Percentiles rank a stretch among this genome's conserved stretches.
Conservation (phyloP, 2,888 invertebrate species). For the Myathropa florea region DNA sequence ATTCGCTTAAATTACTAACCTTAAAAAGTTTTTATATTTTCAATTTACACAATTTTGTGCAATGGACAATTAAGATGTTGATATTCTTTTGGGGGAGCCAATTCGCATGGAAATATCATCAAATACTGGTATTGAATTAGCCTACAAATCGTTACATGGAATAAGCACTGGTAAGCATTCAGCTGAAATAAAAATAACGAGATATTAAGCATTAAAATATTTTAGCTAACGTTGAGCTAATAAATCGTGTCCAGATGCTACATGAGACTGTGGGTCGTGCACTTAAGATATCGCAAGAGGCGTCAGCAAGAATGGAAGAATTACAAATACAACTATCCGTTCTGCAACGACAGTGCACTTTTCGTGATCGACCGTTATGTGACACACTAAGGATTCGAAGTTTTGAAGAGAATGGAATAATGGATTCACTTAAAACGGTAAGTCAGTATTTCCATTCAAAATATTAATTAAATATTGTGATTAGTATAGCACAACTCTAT, state of each 20-base stretch:
- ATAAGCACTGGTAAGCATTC: slow-evolving; percentile 85
- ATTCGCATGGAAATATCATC: slow-evolving; percentile 87
- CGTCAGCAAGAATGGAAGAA: slow-evolving; percentile 80
- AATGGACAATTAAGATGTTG: slow-evolving; percentile 82
- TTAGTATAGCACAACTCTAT: no score
- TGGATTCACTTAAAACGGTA: slow-evolving; percentile 80
- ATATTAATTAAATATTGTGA: slow-evolving; percentile 18
- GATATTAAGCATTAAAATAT: neutral
- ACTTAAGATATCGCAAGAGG: slow-evolving; percentile 80
- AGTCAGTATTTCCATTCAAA: slow-evolving; percentile 62
- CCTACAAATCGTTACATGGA: slow-evolving; percentile 86
- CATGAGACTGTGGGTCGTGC: slow-evolving; percentile 80
- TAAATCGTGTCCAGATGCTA: slow-evolving; percentile 80
- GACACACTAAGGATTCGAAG: slow-evolving; percentile 88
- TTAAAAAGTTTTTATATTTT: no score
- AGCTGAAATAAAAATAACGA: neutral
- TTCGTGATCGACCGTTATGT: slow-evolving; percentile 87
- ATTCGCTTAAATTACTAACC: no score
- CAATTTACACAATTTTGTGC: neutral
- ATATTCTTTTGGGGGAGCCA: slow-evolving; percentile 88
- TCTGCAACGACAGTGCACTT: slow-evolving; percentile 84
- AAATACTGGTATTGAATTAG: slow-evolving; percentile 89
- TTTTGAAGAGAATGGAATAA: slow-evolving; percentile 82
- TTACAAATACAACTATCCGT: slow-evolving; percentile 80
- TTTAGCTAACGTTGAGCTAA: slow-evolving; percentile 79